Conservation (phyloP, 2,888 invertebrate genomes). For the Leistus spinibarbis region DNA sequence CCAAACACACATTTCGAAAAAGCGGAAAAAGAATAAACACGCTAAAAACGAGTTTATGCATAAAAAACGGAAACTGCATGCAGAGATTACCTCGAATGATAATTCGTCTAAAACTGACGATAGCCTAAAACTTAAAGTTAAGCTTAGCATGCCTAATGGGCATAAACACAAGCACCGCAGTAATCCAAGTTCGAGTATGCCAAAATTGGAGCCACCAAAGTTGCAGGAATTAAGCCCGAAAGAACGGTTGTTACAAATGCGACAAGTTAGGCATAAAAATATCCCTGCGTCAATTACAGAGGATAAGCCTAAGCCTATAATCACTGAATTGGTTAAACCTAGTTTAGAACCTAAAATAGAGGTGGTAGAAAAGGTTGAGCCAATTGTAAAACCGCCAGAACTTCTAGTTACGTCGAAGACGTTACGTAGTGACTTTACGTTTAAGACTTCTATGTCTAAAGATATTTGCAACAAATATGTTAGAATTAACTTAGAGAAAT, state of each 20-base stretch:
- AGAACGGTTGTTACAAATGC: constrained; percentile 56
- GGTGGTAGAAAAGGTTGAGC: constrained; percentile 5
- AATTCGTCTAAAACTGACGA: constrained; percentile 53
- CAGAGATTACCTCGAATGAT: constrained; percentile 58
- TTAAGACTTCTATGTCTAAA: constrained; percentile 42
- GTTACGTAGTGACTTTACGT: constrained; percentile 44
- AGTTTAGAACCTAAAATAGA: constrained; percentile 9
- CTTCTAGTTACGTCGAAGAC: constrained; percentile 40
- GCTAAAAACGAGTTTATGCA: constrained; percentile 59
- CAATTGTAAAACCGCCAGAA: constrained; percentile 1
- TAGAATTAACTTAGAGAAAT: constrained; percentile 27
- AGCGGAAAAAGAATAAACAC: constrained; percentile 64
- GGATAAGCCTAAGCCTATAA: constrained; percentile 46
- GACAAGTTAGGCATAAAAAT: constrained; percentile 56
- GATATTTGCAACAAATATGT: constrained; percentile 34
- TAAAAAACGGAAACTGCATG: constrained; percentile 63
- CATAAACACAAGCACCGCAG: constrained; percentile 57
- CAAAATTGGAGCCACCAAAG: constrained; percentile 38
- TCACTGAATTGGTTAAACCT: not conserved
- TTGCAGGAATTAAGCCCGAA: constrained; percentile 50
- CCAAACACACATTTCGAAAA: constrained; percentile 57
- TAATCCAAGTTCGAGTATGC: constrained; percentile 40
- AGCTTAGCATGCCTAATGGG: constrained; percentile 57
- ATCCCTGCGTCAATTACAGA: constrained; percentile 44
- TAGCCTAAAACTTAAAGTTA: constrained; percentile 62